Evolutionary conservation across 1,140 invertebrate genomes (phyloP).

Genomic region (Sarcophaga peregrina): DNA sequence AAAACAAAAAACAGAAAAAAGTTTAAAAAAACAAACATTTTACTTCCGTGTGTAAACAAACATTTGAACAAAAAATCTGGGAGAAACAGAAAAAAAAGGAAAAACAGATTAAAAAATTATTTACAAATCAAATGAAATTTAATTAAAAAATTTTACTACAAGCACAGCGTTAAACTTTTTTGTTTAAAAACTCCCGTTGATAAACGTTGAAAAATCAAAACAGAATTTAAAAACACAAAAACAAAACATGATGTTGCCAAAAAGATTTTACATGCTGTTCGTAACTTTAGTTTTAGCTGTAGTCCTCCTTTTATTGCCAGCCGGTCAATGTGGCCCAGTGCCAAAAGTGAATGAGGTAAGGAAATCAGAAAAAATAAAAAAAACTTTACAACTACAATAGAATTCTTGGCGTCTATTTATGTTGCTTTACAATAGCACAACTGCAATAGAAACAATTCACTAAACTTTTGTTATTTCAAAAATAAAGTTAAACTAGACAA

Average conservation of each 20-base stretch:
- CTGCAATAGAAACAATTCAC: too few relatives aligned
- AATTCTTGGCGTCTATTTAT: background rate
- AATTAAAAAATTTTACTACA: slow-evolving; percentile 24
- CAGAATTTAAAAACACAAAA: background rate
- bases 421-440: background rate
- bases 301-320: slow-evolving; percentile 32
- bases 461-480: background rate
- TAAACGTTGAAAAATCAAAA: background rate
- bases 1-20: background rate
- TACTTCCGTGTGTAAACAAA: slow-evolving; percentile 34
- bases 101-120: background rate
- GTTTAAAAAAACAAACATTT: background rate
- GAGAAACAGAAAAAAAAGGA: background rate
- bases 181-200: background rate
- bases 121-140: background rate
- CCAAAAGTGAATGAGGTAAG: slow-evolving; percentile 66
- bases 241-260: slow-evolving; percentile 11
- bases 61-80: background rate
- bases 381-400: background rate
- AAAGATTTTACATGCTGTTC: background rate
- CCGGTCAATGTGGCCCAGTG: slow-evolving; percentile 56
- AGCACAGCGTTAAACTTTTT: background rate
- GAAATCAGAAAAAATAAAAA: background rate
- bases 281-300: background rate
- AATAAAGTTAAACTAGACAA: background rate